Base-by-base conservation (phyloP, 37 sponge, comb jelly and placozoan genomes). In the Axinella damicornis region DNA sequence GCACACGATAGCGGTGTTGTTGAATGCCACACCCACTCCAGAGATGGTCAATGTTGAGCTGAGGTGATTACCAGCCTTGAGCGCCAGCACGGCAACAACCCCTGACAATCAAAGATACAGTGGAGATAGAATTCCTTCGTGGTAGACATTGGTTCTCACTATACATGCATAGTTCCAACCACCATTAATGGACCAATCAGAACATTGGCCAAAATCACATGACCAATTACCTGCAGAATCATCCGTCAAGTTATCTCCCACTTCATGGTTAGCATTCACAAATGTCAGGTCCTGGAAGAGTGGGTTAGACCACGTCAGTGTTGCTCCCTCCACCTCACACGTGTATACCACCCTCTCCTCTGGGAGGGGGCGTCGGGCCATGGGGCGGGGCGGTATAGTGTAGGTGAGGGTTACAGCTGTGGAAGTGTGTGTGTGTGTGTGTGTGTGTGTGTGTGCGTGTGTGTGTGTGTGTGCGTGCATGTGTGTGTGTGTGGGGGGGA, bases 331-430 rank as follows among this genome's bases (percentile, higher is more conserved):
- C 37, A 56, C 74, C 20, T 71, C 65, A 58, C 83, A 83, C 17
- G 74, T 64, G 83, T 73, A 83, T 39, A 28, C 55, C 20, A 83
- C 83, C 5, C 73, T 83, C 73, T 83, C 83, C 25, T 73, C 83
- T 30, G 83, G 73, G 14, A 83, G 72, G 39, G 83, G 83, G 57
- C 83, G 71, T 18, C 64, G 60, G 27, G 73, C 83, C 24, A 16
- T 34, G 38, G 83, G 74, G 22, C 83, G 73, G 20, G 65, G 46
- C 6, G 46, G 46, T 4, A 46, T 46, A 12, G 46, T 46, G 46
- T 46, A 46, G 46, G 46, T 46, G 46, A 46, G 46, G 4, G 46
- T 59, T 2, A 73, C 83, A 61, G 2, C 83, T 83, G 80, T 57
- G 70, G 0, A 9, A 12, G 46, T 46, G 46, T 46, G 46, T 46